These are phyloP conservation scores for Acrobasis repandana DNA, from an alignment of 2,888 invertebrate species.

Conservation along the genomic window DNA sequence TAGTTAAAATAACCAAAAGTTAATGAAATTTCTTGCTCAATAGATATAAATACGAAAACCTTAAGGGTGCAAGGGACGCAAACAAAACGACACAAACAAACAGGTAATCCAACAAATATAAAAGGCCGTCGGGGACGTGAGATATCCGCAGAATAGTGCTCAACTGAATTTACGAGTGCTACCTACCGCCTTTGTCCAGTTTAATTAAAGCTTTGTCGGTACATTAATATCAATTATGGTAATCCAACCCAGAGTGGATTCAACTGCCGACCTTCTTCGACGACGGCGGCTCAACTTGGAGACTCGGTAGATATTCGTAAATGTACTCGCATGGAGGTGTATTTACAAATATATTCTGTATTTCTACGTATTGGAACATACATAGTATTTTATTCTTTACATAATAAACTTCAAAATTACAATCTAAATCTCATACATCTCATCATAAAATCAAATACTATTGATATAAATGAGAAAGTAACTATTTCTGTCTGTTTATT, in stretches of 20 bases:
- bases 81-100: conserved; percentile 20
- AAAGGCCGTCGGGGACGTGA: conserved; percentile 35
- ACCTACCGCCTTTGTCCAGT: conserved; percentile 59
- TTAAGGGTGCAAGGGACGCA: neutral
- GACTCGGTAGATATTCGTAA: neutral
- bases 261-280: conserved; percentile 55
- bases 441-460: too few species aligned
- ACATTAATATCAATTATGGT: conserved; percentile 77
- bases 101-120: conserved; percentile 34
- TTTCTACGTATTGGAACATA: too few species aligned
- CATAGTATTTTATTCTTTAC: too few species aligned
- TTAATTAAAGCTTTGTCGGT: conserved; percentile 70
- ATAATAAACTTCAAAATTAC: too few species aligned
- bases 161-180: conserved; percentile 52
- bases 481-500: too few species aligned
- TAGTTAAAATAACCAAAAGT: too few species aligned
- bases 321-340: neutral
- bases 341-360: neutral
- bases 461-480: too few species aligned
- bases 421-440: too few species aligned
- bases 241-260: conserved; percentile 60
- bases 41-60: neutral
- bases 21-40: neutral
- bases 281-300: conserved; percentile 31
- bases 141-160: conserved; percentile 39